Percentiles rank a stretch among this genome's conserved stretches.
phyloP scores from a whole-genome alignment of 2,888 invertebrate genomes.

The Amblyjoppa proteus region DNA sequence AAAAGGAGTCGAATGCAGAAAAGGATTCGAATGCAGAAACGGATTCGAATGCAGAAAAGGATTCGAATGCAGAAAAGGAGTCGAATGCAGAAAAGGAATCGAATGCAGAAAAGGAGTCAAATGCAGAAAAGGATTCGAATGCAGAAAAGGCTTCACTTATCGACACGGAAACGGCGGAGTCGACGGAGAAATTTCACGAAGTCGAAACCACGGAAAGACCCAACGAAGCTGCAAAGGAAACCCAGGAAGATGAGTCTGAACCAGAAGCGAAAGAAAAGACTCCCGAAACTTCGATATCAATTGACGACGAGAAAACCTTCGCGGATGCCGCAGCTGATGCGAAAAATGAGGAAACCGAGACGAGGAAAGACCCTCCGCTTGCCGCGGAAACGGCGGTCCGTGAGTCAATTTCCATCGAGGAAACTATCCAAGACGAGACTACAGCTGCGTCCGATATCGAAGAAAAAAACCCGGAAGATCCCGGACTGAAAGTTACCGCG shows the following conservation, averaged over 20 bases:
- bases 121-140: too few relatives aligned
- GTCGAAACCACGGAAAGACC: background rate
- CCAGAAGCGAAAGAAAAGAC: slow-evolving; percentile 8
- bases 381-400: background rate
- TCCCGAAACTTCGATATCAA: background rate
- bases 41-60: background rate
- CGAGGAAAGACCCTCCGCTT: background rate
- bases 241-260: background rate
- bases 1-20: too few relatives aligned
- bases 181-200: background rate
- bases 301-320: background rate
- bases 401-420: background rate
- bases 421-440: background rate
- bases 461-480: background rate
- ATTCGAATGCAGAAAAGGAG: too few relatives aligned
- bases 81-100: too few relatives aligned
- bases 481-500: background rate
- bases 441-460: background rate
- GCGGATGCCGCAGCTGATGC: background rate
- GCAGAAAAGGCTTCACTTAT: background rate
- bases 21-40: background rate
- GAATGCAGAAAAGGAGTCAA: too few relatives aligned
- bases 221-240: background rate
- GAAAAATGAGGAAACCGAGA: background rate
- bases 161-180: background rate